Conservation (phyloP, 2,113 vertebrate genomes). For the Cepphus grylle region DNA sequence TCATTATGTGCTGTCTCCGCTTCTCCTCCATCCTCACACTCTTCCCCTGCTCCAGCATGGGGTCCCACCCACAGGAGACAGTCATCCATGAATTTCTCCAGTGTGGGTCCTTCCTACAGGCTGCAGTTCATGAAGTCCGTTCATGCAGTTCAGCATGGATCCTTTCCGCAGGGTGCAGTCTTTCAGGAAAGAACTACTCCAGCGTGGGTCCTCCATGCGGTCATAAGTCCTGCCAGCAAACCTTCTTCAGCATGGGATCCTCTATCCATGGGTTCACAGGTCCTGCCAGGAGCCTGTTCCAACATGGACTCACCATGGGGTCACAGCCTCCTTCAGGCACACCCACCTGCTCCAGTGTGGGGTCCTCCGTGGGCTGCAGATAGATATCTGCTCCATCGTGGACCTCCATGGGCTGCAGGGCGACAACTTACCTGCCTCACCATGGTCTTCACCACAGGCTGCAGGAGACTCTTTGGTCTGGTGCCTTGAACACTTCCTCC, state of each 20-base stretch:
- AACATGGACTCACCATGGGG: accelerated
- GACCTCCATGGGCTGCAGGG: background rate
- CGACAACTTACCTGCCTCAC: background rate
- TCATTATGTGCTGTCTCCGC: background rate
- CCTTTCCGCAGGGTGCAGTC: background rate
- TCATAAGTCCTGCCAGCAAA: background rate
- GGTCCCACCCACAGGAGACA: background rate
- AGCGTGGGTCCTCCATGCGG: accelerated
- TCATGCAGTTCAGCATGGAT: too few species aligned
- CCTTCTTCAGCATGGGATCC: accelerated
- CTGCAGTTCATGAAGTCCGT: background rate
- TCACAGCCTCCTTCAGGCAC: background rate
- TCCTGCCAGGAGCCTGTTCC: background rate
- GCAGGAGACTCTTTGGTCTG: background rate
- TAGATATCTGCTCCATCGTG: background rate
- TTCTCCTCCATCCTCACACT: background rate
- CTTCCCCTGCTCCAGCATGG: accelerated
- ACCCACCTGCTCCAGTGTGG: accelerated
- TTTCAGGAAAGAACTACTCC: background rate
- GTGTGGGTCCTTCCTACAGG: accelerated
- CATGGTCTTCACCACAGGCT: background rate
- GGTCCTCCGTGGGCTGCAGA: background rate
- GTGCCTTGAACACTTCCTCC: background rate
- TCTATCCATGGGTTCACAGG: too few species aligned
- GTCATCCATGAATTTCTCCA: background rate